Evolutionary conservation across 2,888 invertebrate genomes (phyloP), one percentile per base, ranked within the genome.

Genomic region (Polymixis flavicincta): DNA sequence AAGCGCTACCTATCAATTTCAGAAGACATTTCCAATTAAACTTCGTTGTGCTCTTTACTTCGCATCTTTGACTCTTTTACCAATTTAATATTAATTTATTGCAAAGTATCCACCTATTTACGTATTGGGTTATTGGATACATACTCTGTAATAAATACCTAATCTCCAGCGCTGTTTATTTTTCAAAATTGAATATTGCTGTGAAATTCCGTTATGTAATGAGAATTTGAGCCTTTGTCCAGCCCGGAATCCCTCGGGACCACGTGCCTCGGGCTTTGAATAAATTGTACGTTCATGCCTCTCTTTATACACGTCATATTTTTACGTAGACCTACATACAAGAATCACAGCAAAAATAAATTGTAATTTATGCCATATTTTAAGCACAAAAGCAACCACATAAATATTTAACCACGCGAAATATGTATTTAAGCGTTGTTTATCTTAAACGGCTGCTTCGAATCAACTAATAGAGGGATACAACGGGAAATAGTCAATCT

Each of bases 11-110:
- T 92, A 94, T 93, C 93, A 93, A 93, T 94, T 93, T 93, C 92
- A 92, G 91, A 91, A 92, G 94, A 94, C 95, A 90, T 93, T 95
- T 95, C 93, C 93, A 95, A 95, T 96, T 95, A 94, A 96, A 95
- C 95, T 96, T 95, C 85, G 89, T 85, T 85, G 85, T 88, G 89
- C 89, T 86, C 86, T 90, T 90, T 88, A 86, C 90, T 81, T 77
- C 67, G 76, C 71, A 80, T 76, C 71, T 80, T 83, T 85, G 76
- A 83, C 78, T 85, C 77, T 63, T 87, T 80, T 71, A 61, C 75
- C 76, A 74, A 55, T 78, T 82, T 61, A 74, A 68, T 80, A 76
- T 78, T 75, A 74, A 76, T 78, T 82, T 75, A 72, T 80, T 32
- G n/a, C 50, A 71, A 64, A 80, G 76, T 76, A 71, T 80, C 72